phyloP scores from a whole-genome alignment of 2,797 vertebrate species.

The Epinephelus coioides region DNA sequence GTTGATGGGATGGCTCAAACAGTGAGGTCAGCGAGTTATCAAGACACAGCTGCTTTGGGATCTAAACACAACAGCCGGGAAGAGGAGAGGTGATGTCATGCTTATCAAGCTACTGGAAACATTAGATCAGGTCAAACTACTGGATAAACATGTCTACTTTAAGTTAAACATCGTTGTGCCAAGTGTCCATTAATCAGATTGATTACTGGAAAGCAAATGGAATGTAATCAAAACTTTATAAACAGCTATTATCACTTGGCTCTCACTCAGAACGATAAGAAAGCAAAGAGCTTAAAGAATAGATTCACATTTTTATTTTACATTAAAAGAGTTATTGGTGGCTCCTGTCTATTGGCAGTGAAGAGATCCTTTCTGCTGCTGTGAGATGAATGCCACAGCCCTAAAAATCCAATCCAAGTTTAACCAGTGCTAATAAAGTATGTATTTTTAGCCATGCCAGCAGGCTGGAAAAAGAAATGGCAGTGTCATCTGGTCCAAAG shows the following conservation, averaged over 20 bases:
- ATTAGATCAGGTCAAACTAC: constrained; percentile 21
- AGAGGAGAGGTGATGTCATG: constrained; percentile 30
- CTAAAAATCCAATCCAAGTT: not conserved
- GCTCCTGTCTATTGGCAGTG: not conserved
- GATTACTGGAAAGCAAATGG: constrained; percentile 21
- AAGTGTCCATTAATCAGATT: constrained; percentile 21
- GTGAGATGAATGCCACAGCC: not conserved
- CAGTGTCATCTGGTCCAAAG: not conserved
- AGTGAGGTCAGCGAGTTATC: not conserved
- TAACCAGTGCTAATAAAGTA: not conserved
- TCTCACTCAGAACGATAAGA: not conserved
- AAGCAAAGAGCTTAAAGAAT: not conserved
- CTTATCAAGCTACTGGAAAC: constrained; percentile 39
- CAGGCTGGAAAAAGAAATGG: not conserved
- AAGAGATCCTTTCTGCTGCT: not conserved
- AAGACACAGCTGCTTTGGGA: constrained; percentile 30
- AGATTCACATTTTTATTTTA: not conserved
- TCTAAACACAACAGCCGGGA: constrained; percentile 12
- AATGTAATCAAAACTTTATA: constrained; percentile 38
- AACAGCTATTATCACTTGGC: not conserved
- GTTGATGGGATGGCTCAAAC: constrained; percentile 19
- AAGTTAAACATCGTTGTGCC: constrained; percentile 43
- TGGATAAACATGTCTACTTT: constrained; percentile 54
- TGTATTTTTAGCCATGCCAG: not conserved
- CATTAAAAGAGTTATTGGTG: not conserved